These are phyloP conservation scores for Turritopsis rubra DNA, from an alignment of 30 jellyfish, hydroid and myxozoan genomes.

Conservation along the genomic window DNA sequence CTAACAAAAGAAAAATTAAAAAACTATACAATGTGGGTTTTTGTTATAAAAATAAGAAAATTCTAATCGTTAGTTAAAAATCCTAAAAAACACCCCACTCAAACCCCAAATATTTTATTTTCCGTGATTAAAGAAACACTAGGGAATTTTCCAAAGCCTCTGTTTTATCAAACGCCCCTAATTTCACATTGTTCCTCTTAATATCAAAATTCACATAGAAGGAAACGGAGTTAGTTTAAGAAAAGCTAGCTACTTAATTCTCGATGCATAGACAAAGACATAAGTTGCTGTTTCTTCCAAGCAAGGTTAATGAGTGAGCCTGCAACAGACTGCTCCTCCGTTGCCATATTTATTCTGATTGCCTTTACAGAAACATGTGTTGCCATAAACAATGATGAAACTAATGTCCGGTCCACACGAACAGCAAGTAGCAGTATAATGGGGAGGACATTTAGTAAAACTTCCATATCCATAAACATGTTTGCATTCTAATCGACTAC, in stretches of 20 bases:
- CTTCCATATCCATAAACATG: neutral
- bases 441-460: neutral
- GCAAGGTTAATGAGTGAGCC: neutral
- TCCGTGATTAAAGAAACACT: neutral
- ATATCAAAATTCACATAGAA: too few relatives aligned
- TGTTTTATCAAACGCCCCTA: neutral
- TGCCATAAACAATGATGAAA: neutral
- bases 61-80: neutral
- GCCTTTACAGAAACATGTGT: conserved; percentile 2
- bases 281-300: neutral
- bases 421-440: neutral
- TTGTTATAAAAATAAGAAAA: neutral
- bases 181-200: neutral
- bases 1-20: neutral
- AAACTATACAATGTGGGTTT: neutral
- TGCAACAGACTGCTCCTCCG: neutral
- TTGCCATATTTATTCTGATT: neutral
- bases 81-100: neutral
- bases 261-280: neutral
- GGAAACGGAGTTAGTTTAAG: neutral
- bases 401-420: neutral
- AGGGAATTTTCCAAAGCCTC: neutral
- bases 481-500: neutral
- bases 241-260: neutral
- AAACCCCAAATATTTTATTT: neutral